Percentiles rank a stretch among this genome's conserved stretches.
phyloP scores from a whole-genome alignment of 1,140 invertebrate genomes.

The Drosophila bocki region DNA sequence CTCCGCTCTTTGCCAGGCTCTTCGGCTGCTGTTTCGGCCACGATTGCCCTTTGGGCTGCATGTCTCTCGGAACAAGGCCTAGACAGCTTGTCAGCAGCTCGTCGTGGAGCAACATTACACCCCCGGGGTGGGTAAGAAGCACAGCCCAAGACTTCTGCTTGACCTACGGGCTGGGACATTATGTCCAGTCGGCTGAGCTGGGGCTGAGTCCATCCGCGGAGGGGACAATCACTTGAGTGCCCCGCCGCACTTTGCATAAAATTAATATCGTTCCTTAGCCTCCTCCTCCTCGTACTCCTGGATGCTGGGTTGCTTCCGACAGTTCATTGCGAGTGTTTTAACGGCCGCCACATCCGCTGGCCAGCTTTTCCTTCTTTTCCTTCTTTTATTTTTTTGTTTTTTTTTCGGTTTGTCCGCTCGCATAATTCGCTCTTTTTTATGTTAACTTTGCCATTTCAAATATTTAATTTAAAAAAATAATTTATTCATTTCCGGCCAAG shows the following conservation, averaged over 20 bases:
- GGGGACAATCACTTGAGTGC: slow-evolving; percentile 58
- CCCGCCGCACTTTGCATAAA: slow-evolving; percentile 72
- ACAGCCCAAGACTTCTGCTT: slow-evolving; percentile 31
- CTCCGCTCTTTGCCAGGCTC: neutral
- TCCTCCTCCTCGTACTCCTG: neutral
- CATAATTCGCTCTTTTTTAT: slow-evolving; percentile 79
- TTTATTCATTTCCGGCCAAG: slow-evolving; percentile 76
- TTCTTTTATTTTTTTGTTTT: neutral
- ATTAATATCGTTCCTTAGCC: slow-evolving; percentile 62
- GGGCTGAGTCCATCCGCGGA: slow-evolving; percentile 4
- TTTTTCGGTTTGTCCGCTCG: slow-evolving; percentile 37
- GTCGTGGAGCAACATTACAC: neutral
- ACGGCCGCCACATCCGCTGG: slow-evolving; percentile 71
- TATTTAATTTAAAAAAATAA: slow-evolving; percentile 81
- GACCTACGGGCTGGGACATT: slow-evolving; percentile 40
- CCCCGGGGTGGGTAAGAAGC: neutral
- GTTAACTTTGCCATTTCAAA: slow-evolving; percentile 80
- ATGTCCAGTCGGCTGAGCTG: slow-evolving; percentile 59
- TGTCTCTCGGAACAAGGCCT: slow-evolving; percentile 33
- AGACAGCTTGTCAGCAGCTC: slow-evolving; percentile 51
- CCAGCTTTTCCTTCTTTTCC: slow-evolving; percentile 3
- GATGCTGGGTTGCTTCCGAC: slow-evolving; percentile 52
- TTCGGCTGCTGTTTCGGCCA: slow-evolving; percentile 22
- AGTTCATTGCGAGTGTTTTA: slow-evolving; percentile 81
- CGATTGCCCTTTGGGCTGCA: slow-evolving; percentile 49